phyloP scores from a whole-genome alignment of 2,113 vertebrate species.

The Uropsilus gracilis region DNA sequence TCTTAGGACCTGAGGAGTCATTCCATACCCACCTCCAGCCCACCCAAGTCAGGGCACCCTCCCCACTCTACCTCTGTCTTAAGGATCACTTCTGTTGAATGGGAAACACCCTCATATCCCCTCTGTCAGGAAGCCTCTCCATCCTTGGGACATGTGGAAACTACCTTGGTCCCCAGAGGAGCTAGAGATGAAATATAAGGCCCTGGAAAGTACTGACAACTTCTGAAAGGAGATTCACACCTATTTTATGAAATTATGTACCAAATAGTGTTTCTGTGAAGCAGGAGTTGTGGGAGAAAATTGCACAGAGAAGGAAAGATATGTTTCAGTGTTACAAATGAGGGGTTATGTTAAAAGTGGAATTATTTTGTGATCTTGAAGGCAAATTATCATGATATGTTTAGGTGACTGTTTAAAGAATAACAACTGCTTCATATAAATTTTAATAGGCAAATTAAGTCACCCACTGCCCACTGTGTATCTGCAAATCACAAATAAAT shows the following conservation, averaged over 20 bases:
- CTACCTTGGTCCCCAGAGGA: neutral
- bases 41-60: neutral
- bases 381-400: neutral
- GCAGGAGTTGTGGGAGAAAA: neutral
- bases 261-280: neutral
- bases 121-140: neutral
- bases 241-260: neutral
- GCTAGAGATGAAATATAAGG: neutral
- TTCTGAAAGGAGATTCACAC: neutral
- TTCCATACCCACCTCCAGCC: neutral
- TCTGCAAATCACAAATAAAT: neutral
- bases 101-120: neutral
- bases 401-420: neutral
- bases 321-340: neutral
- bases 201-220: neutral
- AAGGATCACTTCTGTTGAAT: neutral
- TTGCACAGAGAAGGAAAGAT: neutral
- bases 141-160: neutral
- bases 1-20: constrained; percentile 14
- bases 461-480: neutral
- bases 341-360: neutral
- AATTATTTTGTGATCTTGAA: neutral
- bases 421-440: neutral
- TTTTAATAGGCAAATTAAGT: constrained; percentile 15
- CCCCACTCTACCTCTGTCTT: neutral